Evolutionary conservation across 2,113 vertebrate species (phyloP), one percentile per base, ranked within the genome.

Genomic region (Triplophysa tibetana): DNA sequence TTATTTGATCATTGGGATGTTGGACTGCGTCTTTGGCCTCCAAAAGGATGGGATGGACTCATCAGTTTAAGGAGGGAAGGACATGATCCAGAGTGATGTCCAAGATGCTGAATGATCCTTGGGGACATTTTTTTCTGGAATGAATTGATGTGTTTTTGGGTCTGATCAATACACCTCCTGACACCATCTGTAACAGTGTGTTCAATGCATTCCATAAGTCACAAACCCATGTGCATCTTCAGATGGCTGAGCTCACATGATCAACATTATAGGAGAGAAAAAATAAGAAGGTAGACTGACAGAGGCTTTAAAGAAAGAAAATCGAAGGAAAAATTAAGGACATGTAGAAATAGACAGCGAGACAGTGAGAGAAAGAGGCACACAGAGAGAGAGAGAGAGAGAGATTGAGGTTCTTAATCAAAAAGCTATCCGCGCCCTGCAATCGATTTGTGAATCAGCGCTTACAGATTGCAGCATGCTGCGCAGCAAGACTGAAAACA

Each of bases 101-200:
- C 65, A 48, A 60, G 50, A 75, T 80, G 77, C 63, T 54, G 61
- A 79, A 85, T 87, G n/a, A n/a, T n/a, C n/a, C 77, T 81, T 79
- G 85, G 69, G 83, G 80, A 87, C 84, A 45, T 81, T 85, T 90
- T 33, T 5, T 89, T 84, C 79, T 80, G 75, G 86, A 90, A 85
- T 75, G 77, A 81, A 84, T 84, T 89, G 84, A 90, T 91, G 86
- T 88, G 86, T 89, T 90, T 88, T 84, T 48, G 69, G 82, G 52
- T 54, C 56, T 16, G 72, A 90, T 92, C 88, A 29, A 92, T 90
- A 89, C 69, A 3, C 78, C 29, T 62, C 82, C 79, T 72, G 64
- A 24, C 82, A 73, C 87, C 85, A 81, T 91, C 88, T 82, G 86
- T 87, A 87, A 87, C 81, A 77, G 29, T 60, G 77, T 50, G 23